These are phyloP conservation scores for Ophioderma brevispina DNA, from an alignment of 35 echinoderm and acorn worm genomes.

Conservation along the genomic window DNA sequence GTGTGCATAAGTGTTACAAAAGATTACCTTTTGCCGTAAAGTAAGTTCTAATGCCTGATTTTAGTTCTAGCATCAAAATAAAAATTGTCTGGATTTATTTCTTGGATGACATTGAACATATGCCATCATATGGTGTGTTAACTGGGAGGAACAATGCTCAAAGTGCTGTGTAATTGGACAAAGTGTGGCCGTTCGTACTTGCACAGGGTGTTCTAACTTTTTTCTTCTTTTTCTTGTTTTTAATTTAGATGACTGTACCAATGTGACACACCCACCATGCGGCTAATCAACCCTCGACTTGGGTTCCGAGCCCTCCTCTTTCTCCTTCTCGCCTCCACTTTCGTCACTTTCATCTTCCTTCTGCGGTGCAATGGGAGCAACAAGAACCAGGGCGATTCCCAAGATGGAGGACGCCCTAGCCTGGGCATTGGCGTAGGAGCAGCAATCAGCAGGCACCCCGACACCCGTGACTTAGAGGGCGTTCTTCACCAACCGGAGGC, in stretches of 20 bases:
- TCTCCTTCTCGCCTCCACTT: slow-evolving; percentile 26
- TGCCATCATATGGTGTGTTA: background rate
- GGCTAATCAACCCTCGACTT: slow-evolving; percentile 22
- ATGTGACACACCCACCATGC: slow-evolving; percentile 21
- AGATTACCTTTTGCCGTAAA: too few relatives aligned
- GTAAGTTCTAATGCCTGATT: too few relatives aligned
- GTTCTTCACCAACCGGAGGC: background rate
- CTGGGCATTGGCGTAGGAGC: background rate
- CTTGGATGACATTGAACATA: background rate
- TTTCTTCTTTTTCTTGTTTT: background rate
- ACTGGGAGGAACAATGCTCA: background rate
- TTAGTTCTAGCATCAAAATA: too few relatives aligned
- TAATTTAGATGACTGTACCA: background rate
- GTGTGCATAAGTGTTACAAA: too few relatives aligned
- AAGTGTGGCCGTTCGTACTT: background rate
- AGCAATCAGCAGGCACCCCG: background rate
- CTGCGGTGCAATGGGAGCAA: slow-evolving; percentile 24
- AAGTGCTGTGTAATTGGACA: background rate
- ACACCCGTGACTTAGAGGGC: background rate
- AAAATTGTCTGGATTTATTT: background rate
- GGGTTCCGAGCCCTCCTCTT: slow-evolving; percentile 38
- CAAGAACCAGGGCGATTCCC: background rate
- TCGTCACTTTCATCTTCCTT: slow-evolving; percentile 49
- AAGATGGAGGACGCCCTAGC: background rate
- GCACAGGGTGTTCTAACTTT: background rate